Conservation (phyloP, 37 sponge, comb jelly and placozoan species). For the Amphimedon queenslandica region DNA sequence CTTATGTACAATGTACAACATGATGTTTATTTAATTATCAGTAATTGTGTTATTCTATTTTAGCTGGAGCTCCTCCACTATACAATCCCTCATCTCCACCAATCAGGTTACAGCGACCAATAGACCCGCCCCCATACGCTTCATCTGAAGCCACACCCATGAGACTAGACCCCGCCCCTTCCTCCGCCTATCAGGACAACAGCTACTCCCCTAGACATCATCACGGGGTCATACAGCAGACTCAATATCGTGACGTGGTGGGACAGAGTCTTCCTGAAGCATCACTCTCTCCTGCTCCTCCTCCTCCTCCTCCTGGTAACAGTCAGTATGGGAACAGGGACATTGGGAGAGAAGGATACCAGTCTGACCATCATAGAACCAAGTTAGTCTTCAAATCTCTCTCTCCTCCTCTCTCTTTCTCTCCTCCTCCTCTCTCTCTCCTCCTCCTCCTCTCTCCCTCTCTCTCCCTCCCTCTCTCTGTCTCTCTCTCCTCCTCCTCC, state of each 20-base stretch:
- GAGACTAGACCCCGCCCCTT: not conserved
- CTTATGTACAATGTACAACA: no score
- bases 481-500: no score
- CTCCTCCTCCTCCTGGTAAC: not conserved
- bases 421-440: not conserved
- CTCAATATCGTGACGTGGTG: constrained; percentile 4
- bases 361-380: no score
- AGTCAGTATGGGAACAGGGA: no score
- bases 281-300: not conserved
- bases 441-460: no score
- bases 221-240: not conserved
- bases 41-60: no score
- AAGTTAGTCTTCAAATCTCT: not conserved
- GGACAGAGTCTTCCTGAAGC: not conserved
- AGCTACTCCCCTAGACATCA: not conserved
- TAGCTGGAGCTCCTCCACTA: not conserved
- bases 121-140: not conserved
- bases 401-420: constrained; percentile 2
- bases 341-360: no score
- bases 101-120: not conserved
- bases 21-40: no score
- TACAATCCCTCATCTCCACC: not conserved
- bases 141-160: not conserved
- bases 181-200: not conserved
- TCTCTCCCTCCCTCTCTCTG: no score